Percentiles rank a stretch among this genome's conserved stretches.
Evolutionary conservation across 2,888 invertebrate species (phyloP).

Genomic region (Xestia sexstrigata): DNA sequence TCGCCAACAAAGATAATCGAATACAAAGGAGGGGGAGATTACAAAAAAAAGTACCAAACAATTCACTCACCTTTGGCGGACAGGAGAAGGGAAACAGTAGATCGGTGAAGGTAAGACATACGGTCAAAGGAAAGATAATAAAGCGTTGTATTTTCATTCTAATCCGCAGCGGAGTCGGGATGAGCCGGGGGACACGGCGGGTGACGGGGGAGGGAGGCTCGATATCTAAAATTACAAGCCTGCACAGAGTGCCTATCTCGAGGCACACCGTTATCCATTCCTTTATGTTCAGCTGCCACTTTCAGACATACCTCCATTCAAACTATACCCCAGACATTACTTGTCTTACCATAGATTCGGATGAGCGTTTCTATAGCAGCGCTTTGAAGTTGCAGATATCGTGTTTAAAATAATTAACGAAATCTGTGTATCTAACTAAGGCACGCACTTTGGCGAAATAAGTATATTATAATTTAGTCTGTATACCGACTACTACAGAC

Average conservation of each 20-base stretch:
- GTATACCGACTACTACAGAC: background rate
- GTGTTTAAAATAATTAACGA: constrained; percentile 65
- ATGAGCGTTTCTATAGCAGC: constrained; percentile 69
- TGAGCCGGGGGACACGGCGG: constrained; percentile 79
- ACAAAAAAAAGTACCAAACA: constrained; percentile 77
- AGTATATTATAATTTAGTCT: background rate
- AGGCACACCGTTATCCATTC: constrained; percentile 83
- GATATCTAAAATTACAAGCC: constrained; percentile 90
- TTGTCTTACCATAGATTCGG: constrained; percentile 80
- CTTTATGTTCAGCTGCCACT: constrained; percentile 88
- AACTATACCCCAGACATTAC: constrained; percentile 84
- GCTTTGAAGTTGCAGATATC: constrained; percentile 69
- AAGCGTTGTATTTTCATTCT: constrained; percentile 89
- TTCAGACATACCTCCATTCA: constrained; percentile 85
- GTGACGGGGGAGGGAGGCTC: constrained; percentile 79
- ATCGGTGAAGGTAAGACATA: constrained; percentile 84
- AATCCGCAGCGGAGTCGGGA: constrained; percentile 83
- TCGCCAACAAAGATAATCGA: constrained; percentile 71
- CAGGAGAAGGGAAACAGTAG: constrained; percentile 76
- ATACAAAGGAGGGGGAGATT: constrained; percentile 72
- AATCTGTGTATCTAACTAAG: constrained; percentile 23
- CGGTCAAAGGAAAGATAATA: constrained; percentile 89
- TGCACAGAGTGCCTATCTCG: constrained; percentile 87
- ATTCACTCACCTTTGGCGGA: constrained; percentile 77
- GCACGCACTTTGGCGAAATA: constrained; percentile 14